These are phyloP conservation scores for Phocoena sinus DNA, from an alignment of 2,113 vertebrate genomes.

Conservation along the genomic window DNA sequence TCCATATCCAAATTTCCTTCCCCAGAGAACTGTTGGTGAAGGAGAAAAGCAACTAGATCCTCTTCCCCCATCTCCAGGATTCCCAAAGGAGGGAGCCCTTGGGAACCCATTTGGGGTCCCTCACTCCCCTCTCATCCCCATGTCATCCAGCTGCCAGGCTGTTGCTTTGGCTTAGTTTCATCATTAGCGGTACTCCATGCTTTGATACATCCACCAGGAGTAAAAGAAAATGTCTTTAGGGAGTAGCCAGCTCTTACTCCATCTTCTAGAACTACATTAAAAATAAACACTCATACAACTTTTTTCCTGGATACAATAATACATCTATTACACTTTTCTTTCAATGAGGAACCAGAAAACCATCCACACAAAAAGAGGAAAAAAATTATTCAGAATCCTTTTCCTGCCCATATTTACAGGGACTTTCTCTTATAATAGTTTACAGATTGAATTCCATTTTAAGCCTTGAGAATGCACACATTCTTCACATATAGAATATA, in stretches of 20 bases:
- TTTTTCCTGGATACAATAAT: background rate
- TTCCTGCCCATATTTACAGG: background rate
- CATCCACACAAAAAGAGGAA: background rate
- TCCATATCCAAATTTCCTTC: background rate
- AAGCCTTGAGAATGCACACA: background rate
- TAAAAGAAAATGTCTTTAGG: background rate
- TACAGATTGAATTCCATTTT: background rate
- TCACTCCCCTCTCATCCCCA: background rate
- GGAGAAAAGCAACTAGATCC: background rate
- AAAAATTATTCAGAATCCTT: background rate
- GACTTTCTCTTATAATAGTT: background rate
- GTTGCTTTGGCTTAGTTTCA: background rate
- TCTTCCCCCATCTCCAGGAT: background rate
- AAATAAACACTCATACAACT: background rate
- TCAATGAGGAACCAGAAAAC: background rate
- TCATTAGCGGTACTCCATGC: background rate
- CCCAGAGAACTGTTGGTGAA: background rate
- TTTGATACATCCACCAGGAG: background rate
- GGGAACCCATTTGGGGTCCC: background rate
- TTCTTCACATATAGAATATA: background rate
- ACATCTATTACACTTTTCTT: background rate
- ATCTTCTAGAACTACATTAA: background rate
- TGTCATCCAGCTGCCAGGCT: background rate
- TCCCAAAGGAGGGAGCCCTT: background rate
- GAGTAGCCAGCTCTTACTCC: background rate